phyloP scores from a whole-genome alignment of 1,140 invertebrate species.

The Megathymus violae region DNA sequence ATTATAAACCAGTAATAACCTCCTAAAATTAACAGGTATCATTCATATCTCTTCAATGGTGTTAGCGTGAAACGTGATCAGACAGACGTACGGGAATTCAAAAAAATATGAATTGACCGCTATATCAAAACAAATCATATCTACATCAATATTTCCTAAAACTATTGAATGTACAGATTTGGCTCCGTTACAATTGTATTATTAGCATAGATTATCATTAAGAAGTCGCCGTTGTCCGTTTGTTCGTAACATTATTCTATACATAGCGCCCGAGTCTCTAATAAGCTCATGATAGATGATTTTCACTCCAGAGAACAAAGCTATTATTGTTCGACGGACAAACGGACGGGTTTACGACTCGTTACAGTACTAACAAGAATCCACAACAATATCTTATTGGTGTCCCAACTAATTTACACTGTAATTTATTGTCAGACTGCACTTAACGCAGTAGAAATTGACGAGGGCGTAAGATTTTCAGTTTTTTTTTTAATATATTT shows the following conservation, averaged over 20 bases:
- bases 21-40: no score
- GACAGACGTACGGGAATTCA: no score
- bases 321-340: conserved; percentile 26
- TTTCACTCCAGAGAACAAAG: conserved; percentile 18
- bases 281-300: conserved; percentile 22
- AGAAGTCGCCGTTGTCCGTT: no score
- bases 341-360: conserved; percentile 13
- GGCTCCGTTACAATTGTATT: no score
- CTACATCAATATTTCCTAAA: no score
- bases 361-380: conserved; percentile 15
- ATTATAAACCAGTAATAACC: no score
- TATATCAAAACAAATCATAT: no score
- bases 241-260: conserved; percentile 10
- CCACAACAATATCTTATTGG: conserved; percentile 20
- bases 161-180: no score
- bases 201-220: neutral
- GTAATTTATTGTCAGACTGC: conserved; percentile 19
- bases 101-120: no score
- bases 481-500: neutral
- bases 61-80: no score
- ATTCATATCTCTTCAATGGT: no score
- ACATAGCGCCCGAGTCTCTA: conserved; percentile 6
- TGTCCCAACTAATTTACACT: conserved; percentile 23
- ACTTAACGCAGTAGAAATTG: neutral
- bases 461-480: neutral